Evolutionary conservation across 2,113 vertebrate genomes (phyloP).

Genomic region (Setophaga coronata): DNA sequence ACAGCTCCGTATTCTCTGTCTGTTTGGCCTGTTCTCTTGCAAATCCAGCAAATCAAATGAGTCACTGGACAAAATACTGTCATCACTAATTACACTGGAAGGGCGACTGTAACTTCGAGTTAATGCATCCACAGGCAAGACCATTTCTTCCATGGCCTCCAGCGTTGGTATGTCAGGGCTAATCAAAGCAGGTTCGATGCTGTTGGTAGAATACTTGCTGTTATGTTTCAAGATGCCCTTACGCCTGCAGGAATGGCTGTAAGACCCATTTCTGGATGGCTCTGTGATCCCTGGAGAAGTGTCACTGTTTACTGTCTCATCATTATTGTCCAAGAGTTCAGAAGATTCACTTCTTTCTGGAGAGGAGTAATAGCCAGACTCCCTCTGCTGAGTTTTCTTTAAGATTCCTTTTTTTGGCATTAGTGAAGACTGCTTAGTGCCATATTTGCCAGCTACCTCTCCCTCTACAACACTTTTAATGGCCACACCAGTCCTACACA

Average conservation of each 20-base stretch:
- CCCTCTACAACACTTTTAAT: conserved; percentile 71
- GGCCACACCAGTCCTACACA: conserved; percentile 61
- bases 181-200: conserved; percentile 57
- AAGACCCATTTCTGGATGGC: conserved; percentile 66
- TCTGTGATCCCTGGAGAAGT: conserved; percentile 65
- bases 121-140: conserved; percentile 75
- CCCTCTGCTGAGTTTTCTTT: conserved; percentile 93
- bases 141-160: conserved; percentile 77
- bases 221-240: conserved; percentile 96
- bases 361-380: conserved; percentile 97
- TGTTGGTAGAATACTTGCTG: conserved; percentile 86
- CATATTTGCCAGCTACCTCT: conserved; percentile 69
- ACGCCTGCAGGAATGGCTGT: conserved; percentile 78
- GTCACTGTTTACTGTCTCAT: conserved; percentile 47
- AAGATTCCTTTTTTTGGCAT: conserved; percentile 97
- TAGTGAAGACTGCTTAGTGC: conserved; percentile 79
- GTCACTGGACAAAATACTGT: conserved; percentile 86
- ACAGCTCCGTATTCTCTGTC: conserved; percentile 89
- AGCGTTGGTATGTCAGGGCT: conserved; percentile 67
- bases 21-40: conserved; percentile 77
- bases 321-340: conserved; percentile 82
- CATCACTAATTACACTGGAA: conserved; percentile 88
- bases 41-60: conserved; percentile 86
- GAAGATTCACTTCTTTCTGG: conserved; percentile 95
- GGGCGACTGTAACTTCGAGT: conserved; percentile 92